These are phyloP conservation scores for Antheraea assamensis DNA, from an alignment of 2,888 invertebrate species.

Conservation along the genomic window DNA sequence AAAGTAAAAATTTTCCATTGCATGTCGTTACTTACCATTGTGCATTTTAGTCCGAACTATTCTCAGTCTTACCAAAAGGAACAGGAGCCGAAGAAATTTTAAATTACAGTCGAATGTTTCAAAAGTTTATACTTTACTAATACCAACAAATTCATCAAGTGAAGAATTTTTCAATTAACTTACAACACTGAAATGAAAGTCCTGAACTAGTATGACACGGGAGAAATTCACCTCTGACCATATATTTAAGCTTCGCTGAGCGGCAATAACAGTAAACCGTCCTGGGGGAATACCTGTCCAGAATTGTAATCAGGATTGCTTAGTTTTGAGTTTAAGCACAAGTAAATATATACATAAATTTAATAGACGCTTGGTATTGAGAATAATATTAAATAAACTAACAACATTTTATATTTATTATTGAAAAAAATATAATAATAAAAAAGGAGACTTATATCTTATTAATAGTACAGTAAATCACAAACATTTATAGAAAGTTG, in stretches of 20 bases:
- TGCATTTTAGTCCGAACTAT: neutral
- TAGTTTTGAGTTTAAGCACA: neutral
- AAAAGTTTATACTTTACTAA: neutral
- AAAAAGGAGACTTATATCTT: too few species aligned
- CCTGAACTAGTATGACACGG: conserved; percentile 37
- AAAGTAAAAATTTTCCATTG: neutral
- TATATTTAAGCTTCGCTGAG: conserved; percentile 59
- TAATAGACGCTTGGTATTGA: too few species aligned
- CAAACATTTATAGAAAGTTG: too few species aligned
- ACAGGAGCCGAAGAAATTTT: neutral
- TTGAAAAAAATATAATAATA: too few species aligned
- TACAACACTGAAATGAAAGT: conserved; percentile 37
- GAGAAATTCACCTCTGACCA: conserved; percentile 56
- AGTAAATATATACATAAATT: neutral
- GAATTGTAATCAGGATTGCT: conserved; percentile 33
- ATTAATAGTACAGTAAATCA: too few species aligned
- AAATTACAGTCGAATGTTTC: neutral
- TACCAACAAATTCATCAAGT: neutral
- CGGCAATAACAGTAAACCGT: conserved; percentile 70
- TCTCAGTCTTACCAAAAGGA: neutral
- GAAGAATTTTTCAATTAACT: conserved; percentile 45
- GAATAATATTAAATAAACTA: too few species aligned
- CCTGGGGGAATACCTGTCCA: conserved; percentile 51
- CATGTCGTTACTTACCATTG: neutral
- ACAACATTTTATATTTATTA: too few species aligned